Percentiles rank a stretch among this genome's conserved stretches.
Evolutionary conservation across 2,113 vertebrate species (phyloP).

Genomic region (Lontra canadensis): DNA sequence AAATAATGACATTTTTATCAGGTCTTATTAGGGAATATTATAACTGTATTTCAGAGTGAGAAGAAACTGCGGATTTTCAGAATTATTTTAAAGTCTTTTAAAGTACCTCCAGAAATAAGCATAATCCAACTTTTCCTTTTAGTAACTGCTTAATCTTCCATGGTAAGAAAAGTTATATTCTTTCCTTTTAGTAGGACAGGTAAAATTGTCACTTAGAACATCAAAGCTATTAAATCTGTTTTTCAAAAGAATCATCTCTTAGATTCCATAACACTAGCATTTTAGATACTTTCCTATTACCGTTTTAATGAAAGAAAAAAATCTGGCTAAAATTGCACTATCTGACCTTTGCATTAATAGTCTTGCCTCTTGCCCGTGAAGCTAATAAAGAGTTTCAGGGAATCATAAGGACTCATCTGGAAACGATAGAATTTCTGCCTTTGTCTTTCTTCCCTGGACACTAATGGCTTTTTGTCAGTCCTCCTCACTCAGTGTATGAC

Average conservation of each 20-base stretch:
- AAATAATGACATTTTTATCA: neutral
- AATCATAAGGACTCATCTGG: conserved; percentile 88
- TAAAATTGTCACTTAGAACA: conserved; percentile 83
- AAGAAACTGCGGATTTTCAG: conserved; percentile 65
- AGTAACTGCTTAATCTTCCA: conserved; percentile 63
- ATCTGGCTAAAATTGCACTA: conserved; percentile 85
- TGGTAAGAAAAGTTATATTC: conserved; percentile 70
- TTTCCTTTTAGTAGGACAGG: conserved; percentile 81
- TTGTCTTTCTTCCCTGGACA: conserved; percentile 90
- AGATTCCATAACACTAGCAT: conserved; percentile 81
- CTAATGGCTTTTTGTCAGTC: conserved; percentile 95
- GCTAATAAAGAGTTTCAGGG: conserved; percentile 88
- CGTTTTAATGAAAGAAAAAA: conserved; percentile 84
- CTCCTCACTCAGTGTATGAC: conserved; percentile 92
- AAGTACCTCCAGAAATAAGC: conserved; percentile 64
- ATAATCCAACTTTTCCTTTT: conserved; percentile 54
- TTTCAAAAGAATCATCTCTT: conserved; percentile 81
- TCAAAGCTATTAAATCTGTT: conserved; percentile 81
- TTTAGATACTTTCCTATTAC: conserved; percentile 87
- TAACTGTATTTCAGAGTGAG: conserved; percentile 31
- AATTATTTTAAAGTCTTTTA: conserved; percentile 52
- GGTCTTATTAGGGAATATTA: conserved; percentile 55
- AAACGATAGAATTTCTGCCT: conserved; percentile 89
- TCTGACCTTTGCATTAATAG: conserved; percentile 91
- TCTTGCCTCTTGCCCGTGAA: conserved; percentile 88